Evolutionary conservation across 2,888 invertebrate genomes (phyloP).

Genomic region (Ctenicera cuprea): DNA sequence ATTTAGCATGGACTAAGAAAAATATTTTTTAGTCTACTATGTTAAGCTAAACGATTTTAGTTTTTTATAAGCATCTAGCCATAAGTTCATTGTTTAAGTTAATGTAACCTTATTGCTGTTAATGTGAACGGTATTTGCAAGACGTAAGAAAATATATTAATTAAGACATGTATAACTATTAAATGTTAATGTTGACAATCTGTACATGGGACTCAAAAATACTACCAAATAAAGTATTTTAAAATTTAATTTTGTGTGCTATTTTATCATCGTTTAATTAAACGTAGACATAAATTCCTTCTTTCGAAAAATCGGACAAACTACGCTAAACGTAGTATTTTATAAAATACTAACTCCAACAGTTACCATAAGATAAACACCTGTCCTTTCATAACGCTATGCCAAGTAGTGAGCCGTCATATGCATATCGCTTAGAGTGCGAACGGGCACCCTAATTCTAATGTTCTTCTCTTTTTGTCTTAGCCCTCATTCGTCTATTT

Average conservation of each 20-base stretch:
- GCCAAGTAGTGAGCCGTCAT: too few species aligned
- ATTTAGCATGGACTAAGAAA: slow-evolving; percentile 13
- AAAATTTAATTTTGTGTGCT: slow-evolving; percentile 5
- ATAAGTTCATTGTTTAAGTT: not conserved
- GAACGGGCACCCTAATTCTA: too few species aligned
- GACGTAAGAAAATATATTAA: slow-evolving; percentile 22
- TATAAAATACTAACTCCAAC: too few species aligned
- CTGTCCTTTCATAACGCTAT: too few species aligned
- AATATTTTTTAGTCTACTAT: not conserved
- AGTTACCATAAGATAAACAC: too few species aligned
- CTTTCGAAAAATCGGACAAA: too few species aligned
- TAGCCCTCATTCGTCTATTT: too few species aligned
- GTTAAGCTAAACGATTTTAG: slow-evolving; percentile 24
- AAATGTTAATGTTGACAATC: slow-evolving; percentile 47
- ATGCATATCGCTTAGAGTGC: too few species aligned
- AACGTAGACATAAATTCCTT: too few species aligned
- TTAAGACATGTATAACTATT: slow-evolving; percentile 28
- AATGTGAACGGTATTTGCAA: slow-evolving; percentile 44
- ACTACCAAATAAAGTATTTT: slow-evolving; percentile 27
- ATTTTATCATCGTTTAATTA: too few species aligned
- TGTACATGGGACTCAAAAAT: slow-evolving; percentile 46
- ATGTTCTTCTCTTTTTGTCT: too few species aligned
- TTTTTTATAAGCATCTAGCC: not conserved
- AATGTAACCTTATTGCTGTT: slow-evolving; percentile 33
- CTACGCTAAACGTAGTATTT: too few species aligned